A percentile compares a stretch with the other conserved stretches of the same genome.
Evolutionary conservation across 2,797 vertebrate genomes (phyloP).

Genomic region (Lacerta agilis): DNA sequence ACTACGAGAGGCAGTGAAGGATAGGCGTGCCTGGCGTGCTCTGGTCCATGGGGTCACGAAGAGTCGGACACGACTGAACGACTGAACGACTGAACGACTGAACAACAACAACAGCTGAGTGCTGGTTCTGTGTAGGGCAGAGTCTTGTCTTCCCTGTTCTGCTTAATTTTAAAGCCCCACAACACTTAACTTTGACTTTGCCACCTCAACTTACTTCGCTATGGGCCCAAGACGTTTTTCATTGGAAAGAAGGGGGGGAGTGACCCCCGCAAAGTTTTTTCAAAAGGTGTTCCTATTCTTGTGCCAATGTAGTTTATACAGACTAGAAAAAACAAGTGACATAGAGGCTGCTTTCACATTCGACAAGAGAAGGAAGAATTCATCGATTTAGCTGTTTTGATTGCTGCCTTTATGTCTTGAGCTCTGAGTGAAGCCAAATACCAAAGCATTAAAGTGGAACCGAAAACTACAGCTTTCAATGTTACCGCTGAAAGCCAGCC

Average conservation of each 20-base stretch:
- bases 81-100: too few species aligned
- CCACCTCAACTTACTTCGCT: neutral
- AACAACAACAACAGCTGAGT: too few species aligned
- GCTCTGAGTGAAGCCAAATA: neutral
- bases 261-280: neutral
- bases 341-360: neutral
- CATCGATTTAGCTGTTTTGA: neutral
- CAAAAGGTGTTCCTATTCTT: neutral
- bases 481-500: conserved; percentile 8
- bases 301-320: neutral
- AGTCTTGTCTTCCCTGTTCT: too few species aligned
- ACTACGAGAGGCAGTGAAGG: too few species aligned
- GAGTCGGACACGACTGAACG: too few species aligned
- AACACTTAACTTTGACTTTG: neutral
- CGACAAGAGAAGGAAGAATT: neutral
- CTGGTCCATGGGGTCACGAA: too few species aligned
- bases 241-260: neutral
- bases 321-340: neutral
- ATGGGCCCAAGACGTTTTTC: neutral
- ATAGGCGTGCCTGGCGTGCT: too few species aligned
- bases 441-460: neutral
- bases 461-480: neutral
- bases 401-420: neutral
- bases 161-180: too few species aligned
- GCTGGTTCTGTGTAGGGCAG: too few species aligned